Evolutionary conservation across 2,888 invertebrate genomes (phyloP), one percentile per base, ranked within the genome.

Genomic region (Homarus gammarus): DNA sequence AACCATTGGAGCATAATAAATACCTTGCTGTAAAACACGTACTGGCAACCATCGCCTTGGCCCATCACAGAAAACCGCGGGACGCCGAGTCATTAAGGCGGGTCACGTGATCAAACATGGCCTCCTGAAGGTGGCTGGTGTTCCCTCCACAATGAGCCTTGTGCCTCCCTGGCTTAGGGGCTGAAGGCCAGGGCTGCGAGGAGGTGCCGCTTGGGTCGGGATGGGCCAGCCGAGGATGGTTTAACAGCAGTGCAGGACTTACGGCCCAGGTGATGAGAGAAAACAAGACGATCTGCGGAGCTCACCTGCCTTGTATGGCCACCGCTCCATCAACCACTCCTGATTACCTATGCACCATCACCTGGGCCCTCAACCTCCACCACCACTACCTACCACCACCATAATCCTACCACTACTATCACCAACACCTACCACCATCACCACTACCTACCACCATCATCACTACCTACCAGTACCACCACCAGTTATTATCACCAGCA

Each of bases 161-260:
- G 51, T 33, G 31, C 0, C 15, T 36, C 49, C 31, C 33, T n/a
- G 33, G 27, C 70, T n/a, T 18, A 70, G 44, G 70, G 83, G 83
- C 70, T 27, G 36, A 70, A 44, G 27, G 15, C 5, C n/a, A 22
- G n/a, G 3, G 22, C n/a, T 22, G 61, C 38, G 40, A n/a, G 56
- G n/a, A 49, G 78, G 27, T 56, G 81, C 61, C 36, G 81, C 61
- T 81, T 81, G 81, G 27, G 33, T 49, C n/a, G 44, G 82, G 27
- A 68, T n/a, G n/a, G 38, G 40, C 38, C 22, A 22, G 5, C 40
- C 38, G 44, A 38, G 40, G 31, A 40, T n/a, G n/a, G n/a, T 49
- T 83, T 70, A 83, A 83, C 83, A 83, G 70, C 70, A 83, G 31
- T 70, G 83, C 70, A 44, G 70, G 83, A 83, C 83, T 83, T 83